Percentiles rank a stretch among this genome's conserved stretches.
Conservation (phyloP, 2,888 invertebrate species). For the Drosophila ustulata region DNA sequence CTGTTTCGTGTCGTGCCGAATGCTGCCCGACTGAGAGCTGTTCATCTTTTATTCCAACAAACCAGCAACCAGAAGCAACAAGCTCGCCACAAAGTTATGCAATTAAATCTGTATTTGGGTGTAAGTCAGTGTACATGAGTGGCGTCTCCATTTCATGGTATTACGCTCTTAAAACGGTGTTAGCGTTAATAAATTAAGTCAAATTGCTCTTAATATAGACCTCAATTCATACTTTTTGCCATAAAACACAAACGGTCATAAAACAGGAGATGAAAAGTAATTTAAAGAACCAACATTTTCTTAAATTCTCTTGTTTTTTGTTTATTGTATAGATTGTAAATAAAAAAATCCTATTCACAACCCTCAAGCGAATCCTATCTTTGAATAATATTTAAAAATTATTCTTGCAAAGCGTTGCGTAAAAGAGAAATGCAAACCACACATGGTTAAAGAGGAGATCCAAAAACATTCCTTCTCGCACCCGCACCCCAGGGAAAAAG, state of each 20-base stretch:
- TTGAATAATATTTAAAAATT: too few relatives aligned
- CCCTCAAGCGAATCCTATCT: too few relatives aligned
- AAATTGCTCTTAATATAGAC: not conserved
- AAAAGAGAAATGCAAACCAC: not conserved
- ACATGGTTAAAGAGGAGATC: not conserved
- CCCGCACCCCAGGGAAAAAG: not conserved
- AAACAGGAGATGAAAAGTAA: not conserved
- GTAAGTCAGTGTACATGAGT: conserved; percentile 18
- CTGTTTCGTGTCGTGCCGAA: conserved; percentile 1
- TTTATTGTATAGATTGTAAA: too few relatives aligned
- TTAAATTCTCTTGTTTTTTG: too few relatives aligned
- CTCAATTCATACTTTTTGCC: not conserved
- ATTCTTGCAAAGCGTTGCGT: too few relatives aligned
- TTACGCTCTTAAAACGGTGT: conserved; percentile 27
- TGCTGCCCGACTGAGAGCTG: not conserved
- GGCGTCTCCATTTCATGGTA: conserved; percentile 39
- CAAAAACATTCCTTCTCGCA: not conserved
- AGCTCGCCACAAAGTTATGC: conserved; percentile 46
- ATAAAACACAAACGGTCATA: not conserved
- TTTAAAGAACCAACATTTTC: not conserved
- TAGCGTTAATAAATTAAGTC: not conserved
- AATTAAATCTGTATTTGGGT: conserved; percentile 37
- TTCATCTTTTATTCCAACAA: conserved; percentile 20
- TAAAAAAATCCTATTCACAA: too few relatives aligned
- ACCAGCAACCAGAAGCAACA: conserved; percentile 18